phyloP scores from a whole-genome alignment of 2,888 invertebrate species.

The Tolmerus cingulatus region DNA sequence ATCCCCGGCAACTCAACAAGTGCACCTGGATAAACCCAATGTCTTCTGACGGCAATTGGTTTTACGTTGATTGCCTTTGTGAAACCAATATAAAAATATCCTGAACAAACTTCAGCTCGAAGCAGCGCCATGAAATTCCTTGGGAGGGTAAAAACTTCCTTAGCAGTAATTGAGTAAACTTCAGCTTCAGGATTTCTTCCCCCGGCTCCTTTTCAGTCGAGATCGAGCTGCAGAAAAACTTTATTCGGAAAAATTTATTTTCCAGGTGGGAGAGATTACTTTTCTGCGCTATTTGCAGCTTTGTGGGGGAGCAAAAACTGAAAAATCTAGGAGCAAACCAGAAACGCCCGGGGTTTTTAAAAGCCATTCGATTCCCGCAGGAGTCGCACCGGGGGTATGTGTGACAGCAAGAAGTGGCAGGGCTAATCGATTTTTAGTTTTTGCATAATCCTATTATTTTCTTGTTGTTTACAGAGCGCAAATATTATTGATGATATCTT shows the following conservation, averaged over 20 bases:
- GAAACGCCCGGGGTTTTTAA: neutral
- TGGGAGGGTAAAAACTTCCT: neutral
- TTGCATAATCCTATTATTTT: slow-evolving; percentile 13
- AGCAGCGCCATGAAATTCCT: neutral
- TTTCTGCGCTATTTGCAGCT: neutral
- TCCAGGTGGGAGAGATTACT: neutral
- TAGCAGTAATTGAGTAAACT: neutral
- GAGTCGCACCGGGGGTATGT: neutral
- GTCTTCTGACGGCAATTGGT: neutral
- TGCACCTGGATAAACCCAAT: neutral
- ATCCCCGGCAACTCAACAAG: neutral
- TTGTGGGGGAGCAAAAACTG: neutral
- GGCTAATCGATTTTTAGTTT: neutral
- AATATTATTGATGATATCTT: slow-evolving; percentile 17
- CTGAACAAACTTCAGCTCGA: neutral
- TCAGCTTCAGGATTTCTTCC: neutral
- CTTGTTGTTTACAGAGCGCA: neutral
- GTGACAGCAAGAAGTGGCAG: neutral
- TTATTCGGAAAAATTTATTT: neutral
- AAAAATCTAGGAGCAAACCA: neutral
- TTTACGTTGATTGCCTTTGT: neutral
- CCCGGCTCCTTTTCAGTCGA: neutral
- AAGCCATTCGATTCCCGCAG: neutral
- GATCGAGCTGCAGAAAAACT: neutral
- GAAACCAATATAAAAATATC: neutral